Evolutionary conservation across 2,888 invertebrate genomes (phyloP), one percentile per base, ranked within the genome.

Genomic region (Trichogramma evanescens): DNA sequence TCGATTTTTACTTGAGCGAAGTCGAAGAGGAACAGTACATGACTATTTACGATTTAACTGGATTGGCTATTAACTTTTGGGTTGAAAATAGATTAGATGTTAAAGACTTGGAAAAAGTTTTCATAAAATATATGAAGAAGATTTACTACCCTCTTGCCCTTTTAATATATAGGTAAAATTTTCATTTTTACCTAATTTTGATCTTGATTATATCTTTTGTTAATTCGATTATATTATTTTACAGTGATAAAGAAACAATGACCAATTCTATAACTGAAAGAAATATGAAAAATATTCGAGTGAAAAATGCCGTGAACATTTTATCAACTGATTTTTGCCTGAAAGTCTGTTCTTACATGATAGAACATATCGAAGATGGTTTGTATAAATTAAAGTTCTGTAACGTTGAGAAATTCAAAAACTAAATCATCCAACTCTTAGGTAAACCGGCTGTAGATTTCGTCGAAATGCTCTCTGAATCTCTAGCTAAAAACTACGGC

Each of bases 111-210:
- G 86, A 86, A 72, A 75, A 74, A 4, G 79, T 85, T 4, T 76
- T 86, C 57, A 72, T 81, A 10, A 82, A 84, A 63, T 82, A 83
- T 59, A 82, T 84, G 79, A 79, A 82, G 62, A 78, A 79, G 44
- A 66, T 77, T 43, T 77, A 71, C 66, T 77, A 77, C 64, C 72
- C 78, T 0, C 68, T 78, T 49, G 76, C 77, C 58, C 67, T 78
- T 55, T 63, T 78, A 39, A 59, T 78, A 26, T 77, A 74, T 64
- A 75, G 75, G 77, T 76, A 67, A 71, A 64, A 26, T 10, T 49
- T 53, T 44, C 5, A 43, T 53, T 8, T 53, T 53, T 42, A 6
- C 44, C 13, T 13, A 46, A 48, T 54, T 26, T 44, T 49, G 40
- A 40, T 38, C 46, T 49, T 46, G 9, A 45, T 10, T 59, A 50